Evolutionary conservation across 2,888 invertebrate genomes (phyloP).

Genomic region (Leistus spinibarbis): DNA sequence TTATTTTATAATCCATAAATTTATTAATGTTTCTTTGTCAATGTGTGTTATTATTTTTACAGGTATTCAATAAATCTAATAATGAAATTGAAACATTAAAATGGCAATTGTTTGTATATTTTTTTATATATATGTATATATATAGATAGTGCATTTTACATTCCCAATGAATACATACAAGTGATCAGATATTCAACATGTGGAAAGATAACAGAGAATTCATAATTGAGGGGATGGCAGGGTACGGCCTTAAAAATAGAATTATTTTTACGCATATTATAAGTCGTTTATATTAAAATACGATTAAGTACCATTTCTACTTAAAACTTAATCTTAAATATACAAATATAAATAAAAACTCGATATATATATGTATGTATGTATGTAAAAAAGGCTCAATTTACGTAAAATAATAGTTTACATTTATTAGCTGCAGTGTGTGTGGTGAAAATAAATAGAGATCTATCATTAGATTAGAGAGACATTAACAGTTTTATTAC

Average conservation of each 20-base stretch:
- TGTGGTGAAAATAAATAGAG: neutral
- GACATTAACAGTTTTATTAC: neutral
- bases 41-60: conserved; percentile 25
- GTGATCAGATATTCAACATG: conserved; percentile 51
- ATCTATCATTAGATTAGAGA: neutral
- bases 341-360: conserved; percentile 36
- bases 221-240: neutral
- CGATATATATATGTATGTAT: conserved; percentile 17
- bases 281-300: conserved; percentile 35
- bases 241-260: conserved; percentile 27
- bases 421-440: neutral
- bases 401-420: conserved; percentile 2
- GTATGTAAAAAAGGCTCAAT: neutral
- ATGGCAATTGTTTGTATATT: conserved; percentile 39
- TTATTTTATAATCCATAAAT: neutral
- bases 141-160: conserved; percentile 57
- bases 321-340: conserved; percentile 33
- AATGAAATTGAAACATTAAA: conserved; percentile 38
- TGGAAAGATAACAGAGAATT: conserved; percentile 47
- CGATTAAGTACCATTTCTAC: conserved; percentile 39
- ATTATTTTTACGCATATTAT: conserved; percentile 34
- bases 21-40: neutral
- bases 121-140: conserved; percentile 45
- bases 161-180: conserved; percentile 54
- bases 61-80: conserved; percentile 29